A percentile compares a stretch with the other conserved stretches of the same genome.
These are phyloP conservation scores for Teleiodes luculella DNA, from an alignment of 2,888 invertebrate genomes.

Conservation along the genomic window DNA sequence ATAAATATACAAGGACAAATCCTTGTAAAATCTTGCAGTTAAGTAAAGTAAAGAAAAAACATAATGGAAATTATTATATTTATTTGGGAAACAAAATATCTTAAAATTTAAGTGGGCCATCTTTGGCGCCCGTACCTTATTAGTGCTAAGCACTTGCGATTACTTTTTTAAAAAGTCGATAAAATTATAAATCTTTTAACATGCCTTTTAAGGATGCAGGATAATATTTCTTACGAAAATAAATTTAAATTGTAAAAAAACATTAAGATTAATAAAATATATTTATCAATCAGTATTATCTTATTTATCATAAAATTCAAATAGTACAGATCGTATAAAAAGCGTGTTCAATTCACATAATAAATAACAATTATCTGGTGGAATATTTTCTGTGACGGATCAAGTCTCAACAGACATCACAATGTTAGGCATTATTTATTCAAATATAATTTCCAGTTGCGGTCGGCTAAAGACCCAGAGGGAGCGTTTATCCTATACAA, in stretches of 20 bases:
- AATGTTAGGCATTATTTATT: conserved; percentile 30
- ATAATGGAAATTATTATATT: no score
- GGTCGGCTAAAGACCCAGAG: conserved; percentile 14
- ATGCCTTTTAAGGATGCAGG: no score
- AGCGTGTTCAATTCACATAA: not conserved
- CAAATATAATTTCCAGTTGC: conserved; percentile 28
- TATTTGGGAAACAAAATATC: no score
- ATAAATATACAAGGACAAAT: no score
- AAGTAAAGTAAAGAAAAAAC: no score
- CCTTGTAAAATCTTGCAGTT: no score
- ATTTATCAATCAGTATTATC: no score
- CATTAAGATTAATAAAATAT: no score
- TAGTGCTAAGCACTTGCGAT: conserved; percentile 39
- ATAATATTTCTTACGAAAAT: no score
- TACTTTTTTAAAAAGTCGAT: conserved; percentile 19
- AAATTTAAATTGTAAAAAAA: no score
- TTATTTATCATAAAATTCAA: not conserved
- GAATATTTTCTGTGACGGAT: conserved; percentile 4
- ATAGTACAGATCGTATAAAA: not conserved
- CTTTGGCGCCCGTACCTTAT: no score
- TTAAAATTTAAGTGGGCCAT: no score
- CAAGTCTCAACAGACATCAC: conserved; percentile 12
- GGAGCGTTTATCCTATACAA: conserved; percentile 33
- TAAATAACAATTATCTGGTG: conserved; percentile 12
- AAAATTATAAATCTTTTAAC: not conserved